Evolutionary conservation across 2,113 vertebrate species (phyloP).

Genomic region (Phoenicopterus ruber): DNA sequence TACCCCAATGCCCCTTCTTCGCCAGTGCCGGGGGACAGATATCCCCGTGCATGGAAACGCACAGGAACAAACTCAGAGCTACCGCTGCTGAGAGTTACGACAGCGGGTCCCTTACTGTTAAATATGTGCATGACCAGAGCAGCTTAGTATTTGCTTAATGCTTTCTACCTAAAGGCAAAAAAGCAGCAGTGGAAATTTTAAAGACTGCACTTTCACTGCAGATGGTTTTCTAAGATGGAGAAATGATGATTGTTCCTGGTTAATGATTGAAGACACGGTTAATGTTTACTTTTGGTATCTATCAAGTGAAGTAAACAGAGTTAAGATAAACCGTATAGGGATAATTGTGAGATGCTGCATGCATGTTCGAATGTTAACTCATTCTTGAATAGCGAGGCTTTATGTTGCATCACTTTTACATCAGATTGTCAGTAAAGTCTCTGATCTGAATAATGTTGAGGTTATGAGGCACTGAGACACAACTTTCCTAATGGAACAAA

Average conservation of each 20-base stretch:
- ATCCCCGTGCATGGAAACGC: background rate
- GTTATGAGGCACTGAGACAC: background rate
- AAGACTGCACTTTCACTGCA: conserved; percentile 35
- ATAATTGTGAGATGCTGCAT: background rate
- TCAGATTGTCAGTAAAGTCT: background rate
- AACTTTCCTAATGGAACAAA: background rate
- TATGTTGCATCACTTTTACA: background rate
- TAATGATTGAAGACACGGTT: conserved; percentile 60
- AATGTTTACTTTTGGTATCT: conserved; percentile 57
- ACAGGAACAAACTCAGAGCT: background rate
- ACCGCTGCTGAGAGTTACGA: background rate
- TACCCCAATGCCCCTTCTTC: background rate
- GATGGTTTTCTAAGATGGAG: background rate
- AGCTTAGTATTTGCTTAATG: background rate
- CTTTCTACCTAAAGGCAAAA: background rate
- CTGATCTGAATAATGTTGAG: background rate
- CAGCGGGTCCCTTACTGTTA: background rate
- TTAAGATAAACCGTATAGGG: background rate
- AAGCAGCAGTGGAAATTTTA: conserved; percentile 39
- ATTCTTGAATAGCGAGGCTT: background rate
- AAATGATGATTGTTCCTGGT: conserved; percentile 11
- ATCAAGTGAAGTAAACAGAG: conserved; percentile 3
- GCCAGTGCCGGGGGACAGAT: background rate
- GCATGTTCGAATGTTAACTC: background rate
- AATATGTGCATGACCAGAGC: background rate